phyloP scores from a whole-genome alignment of 2,888 invertebrate species.

The Meiosimyza decipiens region DNA sequence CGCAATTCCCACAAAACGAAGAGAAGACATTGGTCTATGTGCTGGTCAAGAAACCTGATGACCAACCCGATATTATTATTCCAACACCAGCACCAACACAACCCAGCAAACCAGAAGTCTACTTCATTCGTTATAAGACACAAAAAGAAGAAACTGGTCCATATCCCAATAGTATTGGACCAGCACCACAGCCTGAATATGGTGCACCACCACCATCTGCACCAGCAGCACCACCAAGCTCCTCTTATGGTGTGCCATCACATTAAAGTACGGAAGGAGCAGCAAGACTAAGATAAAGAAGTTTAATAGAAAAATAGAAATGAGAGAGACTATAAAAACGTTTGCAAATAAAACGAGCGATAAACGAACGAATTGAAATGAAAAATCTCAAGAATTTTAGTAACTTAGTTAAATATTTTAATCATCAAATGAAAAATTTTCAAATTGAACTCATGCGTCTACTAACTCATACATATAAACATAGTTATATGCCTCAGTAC shows the following conservation, averaged over 20 bases:
- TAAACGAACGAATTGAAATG: conserved; percentile 13
- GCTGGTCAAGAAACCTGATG: conserved; percentile 80
- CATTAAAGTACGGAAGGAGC: conserved; percentile 47
- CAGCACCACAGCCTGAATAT: conserved; percentile 61
- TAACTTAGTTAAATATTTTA: not conserved
- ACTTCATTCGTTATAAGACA: conserved; percentile 81
- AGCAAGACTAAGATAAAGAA: conserved; percentile 18
- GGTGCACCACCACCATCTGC: conserved; percentile 62
- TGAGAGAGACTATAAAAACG: conserved; percentile 20
- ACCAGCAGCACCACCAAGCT: conserved; percentile 63
- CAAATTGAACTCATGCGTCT: not conserved
- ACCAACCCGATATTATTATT: conserved; percentile 75
- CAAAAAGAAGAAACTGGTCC: conserved; percentile 68
- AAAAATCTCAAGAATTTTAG: conserved; percentile 29
- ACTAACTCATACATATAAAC: conserved; percentile 5
- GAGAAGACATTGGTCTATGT: conserved; percentile 82
- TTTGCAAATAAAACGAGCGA: not conserved
- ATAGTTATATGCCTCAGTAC: not conserved
- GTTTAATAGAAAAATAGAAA: conserved; percentile 13
- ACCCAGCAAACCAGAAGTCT: conserved; percentile 80
- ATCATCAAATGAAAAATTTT: conserved; percentile 30
- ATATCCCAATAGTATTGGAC: conserved; percentile 65
- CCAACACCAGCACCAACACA: conserved; percentile 79
- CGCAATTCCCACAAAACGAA: conserved; percentile 75
- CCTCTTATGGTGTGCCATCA: conserved; percentile 64